These are phyloP conservation scores for Anarrhichthys ocellatus DNA, from an alignment of 2,113 vertebrate genomes.

Conservation along the genomic window DNA sequence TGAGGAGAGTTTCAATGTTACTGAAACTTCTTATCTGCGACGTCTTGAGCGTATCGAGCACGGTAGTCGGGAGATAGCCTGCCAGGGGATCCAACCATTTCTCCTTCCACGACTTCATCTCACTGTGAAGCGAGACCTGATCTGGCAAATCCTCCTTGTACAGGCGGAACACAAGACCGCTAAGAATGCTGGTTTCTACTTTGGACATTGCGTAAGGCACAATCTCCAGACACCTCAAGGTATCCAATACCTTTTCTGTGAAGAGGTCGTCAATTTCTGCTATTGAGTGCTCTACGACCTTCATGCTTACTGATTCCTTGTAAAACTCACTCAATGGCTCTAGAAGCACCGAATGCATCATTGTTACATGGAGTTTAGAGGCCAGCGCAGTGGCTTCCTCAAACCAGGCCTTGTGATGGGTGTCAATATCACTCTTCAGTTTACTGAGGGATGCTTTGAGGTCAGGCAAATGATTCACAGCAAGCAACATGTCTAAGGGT, in stretches of 20 bases:
- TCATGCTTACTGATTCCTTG: conserved; percentile 77
- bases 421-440: conserved; percentile 73
- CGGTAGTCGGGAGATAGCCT: conserved; percentile 79
- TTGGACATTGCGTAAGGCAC: conserved; percentile 87
- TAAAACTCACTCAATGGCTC: conserved; percentile 81
- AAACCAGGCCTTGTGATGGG: conserved; percentile 82
- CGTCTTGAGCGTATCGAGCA: conserved; percentile 82
- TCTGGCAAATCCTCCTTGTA: conserved; percentile 84
- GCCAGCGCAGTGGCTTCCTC: conserved; percentile 79
- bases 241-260: conserved; percentile 79
- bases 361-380: conserved; percentile 72
- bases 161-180: conserved; percentile 74
- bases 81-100: conserved; percentile 80
- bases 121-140: conserved; percentile 72
- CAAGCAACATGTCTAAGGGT: conserved; percentile 80
- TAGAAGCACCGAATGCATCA: conserved; percentile 78
- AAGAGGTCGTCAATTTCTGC: conserved; percentile 80
- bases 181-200: conserved; percentile 78
- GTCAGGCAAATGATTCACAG: conserved; percentile 75
- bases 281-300: conserved; percentile 75
- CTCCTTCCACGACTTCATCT: conserved; percentile 83
- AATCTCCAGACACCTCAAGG: conserved; percentile 84
- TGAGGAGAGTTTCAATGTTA: conserved; percentile 84
- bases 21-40: conserved; percentile 80
- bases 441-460: conserved; percentile 73